Evolutionary conservation across 2,888 invertebrate species (phyloP).

Genomic region (Pyrrhosoma nymphula): DNA sequence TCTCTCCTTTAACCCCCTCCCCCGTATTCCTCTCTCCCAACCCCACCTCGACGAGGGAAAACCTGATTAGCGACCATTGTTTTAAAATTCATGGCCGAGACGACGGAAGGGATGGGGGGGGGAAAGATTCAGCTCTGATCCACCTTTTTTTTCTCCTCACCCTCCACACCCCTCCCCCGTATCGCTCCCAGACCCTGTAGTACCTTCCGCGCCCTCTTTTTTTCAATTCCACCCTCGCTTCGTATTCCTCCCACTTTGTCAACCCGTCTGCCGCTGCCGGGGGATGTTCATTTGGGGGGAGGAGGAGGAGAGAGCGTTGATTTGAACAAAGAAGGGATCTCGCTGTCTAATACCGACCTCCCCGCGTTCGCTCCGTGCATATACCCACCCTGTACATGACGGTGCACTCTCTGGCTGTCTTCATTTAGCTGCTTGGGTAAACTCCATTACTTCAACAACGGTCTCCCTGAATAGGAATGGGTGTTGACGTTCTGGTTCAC

Average conservation of each 20-base stretch:
- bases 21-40: not conserved
- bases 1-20: no score
- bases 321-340: not conserved
- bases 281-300: not conserved
- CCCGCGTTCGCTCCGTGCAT: not conserved
- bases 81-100: constrained; percentile 53
- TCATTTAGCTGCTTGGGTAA: not conserved
- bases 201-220: not conserved
- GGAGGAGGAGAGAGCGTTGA: not conserved
- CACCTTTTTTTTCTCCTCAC: not conserved
- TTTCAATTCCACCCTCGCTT: constrained; percentile 25
- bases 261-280: not conserved
- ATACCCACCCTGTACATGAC: not conserved
- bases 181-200: no score
- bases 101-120: not conserved
- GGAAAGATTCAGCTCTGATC: not conserved
- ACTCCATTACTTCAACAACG: not conserved
- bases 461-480: not conserved
- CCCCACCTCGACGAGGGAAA: not conserved
- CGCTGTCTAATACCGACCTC: not conserved
- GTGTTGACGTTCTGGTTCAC: not conserved
- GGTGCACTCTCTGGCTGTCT: not conserved
- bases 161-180: not conserved
- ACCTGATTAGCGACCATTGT: constrained; percentile 60
- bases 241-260: constrained; percentile 26